Evolutionary conservation across 2,888 invertebrate genomes (phyloP).

Genomic region (Xestia sexstrigata): DNA sequence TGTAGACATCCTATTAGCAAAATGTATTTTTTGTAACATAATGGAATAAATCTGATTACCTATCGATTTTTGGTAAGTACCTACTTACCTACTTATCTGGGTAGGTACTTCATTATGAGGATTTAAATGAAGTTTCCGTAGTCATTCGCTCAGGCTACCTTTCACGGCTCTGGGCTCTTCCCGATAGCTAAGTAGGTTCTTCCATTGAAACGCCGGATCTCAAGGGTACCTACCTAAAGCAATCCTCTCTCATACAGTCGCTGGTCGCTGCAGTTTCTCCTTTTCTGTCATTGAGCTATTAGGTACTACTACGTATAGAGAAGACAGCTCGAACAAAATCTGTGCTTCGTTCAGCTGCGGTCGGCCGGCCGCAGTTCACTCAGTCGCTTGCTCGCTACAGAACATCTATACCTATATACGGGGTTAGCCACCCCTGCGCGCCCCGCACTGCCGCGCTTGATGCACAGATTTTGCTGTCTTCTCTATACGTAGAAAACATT

Average conservation of each 20-base stretch:
- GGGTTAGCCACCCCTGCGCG: too few relatives aligned
- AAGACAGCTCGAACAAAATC: too few relatives aligned
- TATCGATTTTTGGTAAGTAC: not conserved
- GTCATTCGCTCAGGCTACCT: not conserved
- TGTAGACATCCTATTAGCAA: not conserved
- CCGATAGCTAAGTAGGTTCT: not conserved
- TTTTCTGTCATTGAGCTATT: too few relatives aligned
- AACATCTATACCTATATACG: too few relatives aligned
- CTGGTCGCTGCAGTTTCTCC: not conserved
- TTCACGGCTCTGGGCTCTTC: constrained; percentile 3
- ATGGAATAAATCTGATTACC: not conserved
- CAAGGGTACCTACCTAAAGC: not conserved
- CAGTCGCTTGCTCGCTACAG: too few relatives aligned
- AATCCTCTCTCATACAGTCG: not conserved
- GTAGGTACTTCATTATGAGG: not conserved
- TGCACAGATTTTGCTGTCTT: too few relatives aligned
- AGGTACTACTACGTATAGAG: too few relatives aligned
- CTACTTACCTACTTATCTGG: not conserved
- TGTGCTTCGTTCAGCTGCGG: too few relatives aligned
- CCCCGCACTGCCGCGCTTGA: too few relatives aligned
- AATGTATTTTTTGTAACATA: not conserved
- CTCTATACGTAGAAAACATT: too few relatives aligned
- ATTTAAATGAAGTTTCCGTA: not conserved
- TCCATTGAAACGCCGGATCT: not conserved
- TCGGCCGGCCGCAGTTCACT: too few relatives aligned